Base-by-base conservation (phyloP, 1,140 invertebrate species). In the Drosophila serrata region DNA sequence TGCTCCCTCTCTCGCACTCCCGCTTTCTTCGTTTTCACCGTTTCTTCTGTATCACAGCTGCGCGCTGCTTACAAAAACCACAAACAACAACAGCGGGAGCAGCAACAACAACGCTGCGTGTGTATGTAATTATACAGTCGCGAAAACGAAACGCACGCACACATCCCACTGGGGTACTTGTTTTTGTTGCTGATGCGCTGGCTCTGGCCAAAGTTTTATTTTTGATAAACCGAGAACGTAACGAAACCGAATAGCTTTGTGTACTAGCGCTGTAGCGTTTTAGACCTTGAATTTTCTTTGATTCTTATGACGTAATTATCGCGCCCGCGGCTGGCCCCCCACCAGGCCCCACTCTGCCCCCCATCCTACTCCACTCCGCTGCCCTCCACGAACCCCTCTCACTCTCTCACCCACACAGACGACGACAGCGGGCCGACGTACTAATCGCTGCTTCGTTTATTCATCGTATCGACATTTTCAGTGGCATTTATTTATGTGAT, bases 271-370 rank as follows among this genome's bases (percentile, higher is more conserved):
- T 62, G 75, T 79, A 76, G 70, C 63, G 67, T 35, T 31, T 64
- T 37, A 85, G 85, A 90, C 85, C 85, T 90, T 90, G 85, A 90
- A 90, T 90, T 90, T 90, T 85, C 85, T 90, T 84, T 90, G 78
- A 90, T 90, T 90, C 81, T 90, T 90, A 90, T 90, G 85, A 90
- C 85, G 85, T 90, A 90, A 90, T 90, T 90, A 90, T 82, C 81
- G 82, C 82, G 82, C 75, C 75, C 73, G 77, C 60, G 55, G 40
- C 59, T 39, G 51, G 51, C 51, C 51, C 51, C 51, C 51, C 42
- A 43, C 42, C 42, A 43, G 42, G 40, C 40, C 40, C 48, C 56
- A 9, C 57, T 40, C n/a, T 15, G 22, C 49, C 22, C 11, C 11
- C 37, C 27, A 8, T 17, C 24, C 13, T 27, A 15, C 48, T 53